Percentiles rank a stretch among this genome's conserved stretches.
These are phyloP conservation scores for Apis laboriosa DNA, from an alignment of 1,140 invertebrate species.

Conservation along the genomic window DNA sequence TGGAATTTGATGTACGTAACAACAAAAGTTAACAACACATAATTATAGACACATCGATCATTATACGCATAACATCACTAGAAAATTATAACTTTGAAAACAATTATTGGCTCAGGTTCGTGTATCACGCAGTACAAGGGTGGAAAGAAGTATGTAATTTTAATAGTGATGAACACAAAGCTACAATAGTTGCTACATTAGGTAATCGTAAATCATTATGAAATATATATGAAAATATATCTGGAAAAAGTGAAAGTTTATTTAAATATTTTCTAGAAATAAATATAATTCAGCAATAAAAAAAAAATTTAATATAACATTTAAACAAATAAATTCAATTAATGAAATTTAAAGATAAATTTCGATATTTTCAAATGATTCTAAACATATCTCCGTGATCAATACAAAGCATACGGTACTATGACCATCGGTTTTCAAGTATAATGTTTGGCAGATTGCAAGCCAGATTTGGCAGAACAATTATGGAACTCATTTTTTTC, in stretches of 20 bases:
- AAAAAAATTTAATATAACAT: background rate
- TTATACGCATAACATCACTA: no score
- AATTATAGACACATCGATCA: no score
- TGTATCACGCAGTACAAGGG: background rate
- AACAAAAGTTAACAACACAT: no score
- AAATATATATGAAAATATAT: background rate
- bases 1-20: no score
- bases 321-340: background rate
- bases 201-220: background rate
- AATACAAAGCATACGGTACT: conserved; percentile 4
- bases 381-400: conserved; percentile 15
- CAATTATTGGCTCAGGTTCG: background rate
- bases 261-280: background rate
- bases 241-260: conserved; percentile 23
- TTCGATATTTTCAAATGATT: background rate
- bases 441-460: background rate
- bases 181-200: no score
- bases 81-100: no score
- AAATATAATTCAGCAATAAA: no score
- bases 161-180: background rate
- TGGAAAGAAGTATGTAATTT: background rate
- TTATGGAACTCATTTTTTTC: background rate
- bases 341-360: background rate
- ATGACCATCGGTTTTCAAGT: conserved; percentile 20
- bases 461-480: no score